Evolutionary conservation across 2,888 invertebrate species (phyloP), one percentile per base, ranked within the genome.

Genomic region (Harpalus rufipes): DNA sequence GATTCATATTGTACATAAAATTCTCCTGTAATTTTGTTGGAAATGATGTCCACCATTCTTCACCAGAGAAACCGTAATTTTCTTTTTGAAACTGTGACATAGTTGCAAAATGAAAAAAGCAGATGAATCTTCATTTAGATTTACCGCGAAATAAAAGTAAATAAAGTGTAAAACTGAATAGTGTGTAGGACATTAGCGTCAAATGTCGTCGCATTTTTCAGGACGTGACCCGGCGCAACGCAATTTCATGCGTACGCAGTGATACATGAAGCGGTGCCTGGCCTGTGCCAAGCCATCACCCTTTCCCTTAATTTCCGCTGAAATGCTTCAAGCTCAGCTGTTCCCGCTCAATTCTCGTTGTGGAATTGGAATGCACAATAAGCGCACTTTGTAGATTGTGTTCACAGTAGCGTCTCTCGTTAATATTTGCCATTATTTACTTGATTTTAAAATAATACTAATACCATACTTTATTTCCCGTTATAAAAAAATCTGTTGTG

Each of bases 161-260:
- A 68, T 68, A 68, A 68, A 68, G 39, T 68, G 68, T 68, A 68
- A 68, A 68, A 32, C 32, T 68, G 68, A 68, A 68, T 68, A 68
- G 68, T 68, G 68, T 14, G 16, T 68, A 39, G 25, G 68, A 68
- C 68, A 68, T 68, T 68, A 68, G 32, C 68, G 68, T 68, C 32
- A 68, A 74, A 74, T 74, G 74, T n/a, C 16, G 16, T 10, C 8
- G 63, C 59, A 81, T 81, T 81, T 59, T 81, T 81, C 63, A 61
- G 63, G 63, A 61, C 39, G 63, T 63, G 59, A 81, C 32, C 81
- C 14, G 21, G 39, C 44, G 21, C 81, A 44, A 72, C 32, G 81
- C 72, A 72, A 82, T 82, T 82, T 82, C 56, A 82, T 82, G 82
- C 72, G 82, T 82, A 58, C 65, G 61, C 81, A 81, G 68, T 81